Conservation (phyloP, 2,113 vertebrate species). For the Setophaga coronata region DNA sequence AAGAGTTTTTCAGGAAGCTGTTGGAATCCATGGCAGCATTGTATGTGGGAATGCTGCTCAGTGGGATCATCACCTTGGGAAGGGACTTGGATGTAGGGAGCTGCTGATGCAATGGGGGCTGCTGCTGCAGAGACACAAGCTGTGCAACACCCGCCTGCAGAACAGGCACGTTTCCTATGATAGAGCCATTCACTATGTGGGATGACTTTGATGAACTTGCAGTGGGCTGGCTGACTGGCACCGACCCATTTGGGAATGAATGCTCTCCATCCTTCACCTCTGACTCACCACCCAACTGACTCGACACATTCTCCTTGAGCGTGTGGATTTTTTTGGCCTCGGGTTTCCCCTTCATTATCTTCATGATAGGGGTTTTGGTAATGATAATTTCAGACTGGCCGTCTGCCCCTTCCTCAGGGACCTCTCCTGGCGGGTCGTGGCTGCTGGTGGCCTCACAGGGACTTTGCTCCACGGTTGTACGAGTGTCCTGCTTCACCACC, state of each 20-base stretch:
- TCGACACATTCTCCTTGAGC: constrained; percentile 75
- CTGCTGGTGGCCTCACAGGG: constrained; percentile 50
- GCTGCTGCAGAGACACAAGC: constrained; percentile 89
- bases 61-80: constrained; percentile 97
- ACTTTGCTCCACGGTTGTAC: constrained; percentile 84
- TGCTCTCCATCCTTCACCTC: constrained; percentile 78
- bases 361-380: constrained; percentile 98
- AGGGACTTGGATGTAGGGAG: constrained; percentile 87
- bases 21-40: constrained; percentile 96
- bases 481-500: constrained; percentile 82
- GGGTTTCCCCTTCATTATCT: constrained; percentile 90
- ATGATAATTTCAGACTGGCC: constrained; percentile 88
- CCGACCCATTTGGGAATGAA: constrained; percentile 78
- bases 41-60: constrained; percentile 97
- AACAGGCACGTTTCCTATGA: constrained; percentile 88
- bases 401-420: constrained; percentile 58
- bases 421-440: constrained; percentile 36
- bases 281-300: constrained; percentile 47
- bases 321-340: constrained; percentile 92
- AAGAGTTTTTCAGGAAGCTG: constrained; percentile 95
- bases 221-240: constrained; percentile 75
- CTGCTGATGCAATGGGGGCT: constrained; percentile 73
- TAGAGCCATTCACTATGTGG: constrained; percentile 82
- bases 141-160: constrained; percentile 90
- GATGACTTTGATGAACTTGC: constrained; percentile 67